Evolutionary conservation across 2,797 vertebrate species (phyloP), one percentile per base, ranked within the genome.

Genomic region (Malacoraja senta): DNA sequence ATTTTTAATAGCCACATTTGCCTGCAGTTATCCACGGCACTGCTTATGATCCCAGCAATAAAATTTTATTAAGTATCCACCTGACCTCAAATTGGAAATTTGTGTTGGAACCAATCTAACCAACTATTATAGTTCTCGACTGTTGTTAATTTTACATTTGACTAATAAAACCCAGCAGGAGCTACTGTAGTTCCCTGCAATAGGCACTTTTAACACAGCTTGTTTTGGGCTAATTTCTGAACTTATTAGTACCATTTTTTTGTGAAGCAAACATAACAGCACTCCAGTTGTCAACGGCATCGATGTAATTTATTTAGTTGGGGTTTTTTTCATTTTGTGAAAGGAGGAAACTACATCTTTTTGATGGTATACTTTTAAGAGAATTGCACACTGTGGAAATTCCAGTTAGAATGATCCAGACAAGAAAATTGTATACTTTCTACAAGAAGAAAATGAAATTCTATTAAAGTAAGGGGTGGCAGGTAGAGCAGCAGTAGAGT

Each of bases 101-200:
- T 97, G 97, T 97, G 97, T 97, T 97, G 97, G 97, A 98, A 97
- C 96, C 94, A 94, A 96, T 95, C 96, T 96, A 96, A 97, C 95
- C 96, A 94, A 94, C 95, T 94, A 96, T 98, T 97, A 97, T 95
- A 96, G 96, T 96, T 96, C 94, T 95, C 95, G 95, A 94, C 96
- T 98, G 98, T 96, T 98, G 98, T 98, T 99, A 98, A 99, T 98
- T 98, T 98, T 98, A 98, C 97, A 98, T 98, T 97, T 97, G 96
- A 96, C 97, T 96, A 98, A 98, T 99, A 98, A 99, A 98, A 98
- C 96, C 95, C 96, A 97, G 96, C 94, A 94, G 97, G 96, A 96
- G 95, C 96, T 96, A 95, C 94, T 94, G 93, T 95, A 95, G 95
- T 95, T 76, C 38, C 26, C 77, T 93, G 94, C 77, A 65, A 93